A percentile compares a stretch with the other conserved stretches of the same genome.
Evolutionary conservation across 2,797 vertebrate genomes (phyloP).

Genomic region (Pterois miles): DNA sequence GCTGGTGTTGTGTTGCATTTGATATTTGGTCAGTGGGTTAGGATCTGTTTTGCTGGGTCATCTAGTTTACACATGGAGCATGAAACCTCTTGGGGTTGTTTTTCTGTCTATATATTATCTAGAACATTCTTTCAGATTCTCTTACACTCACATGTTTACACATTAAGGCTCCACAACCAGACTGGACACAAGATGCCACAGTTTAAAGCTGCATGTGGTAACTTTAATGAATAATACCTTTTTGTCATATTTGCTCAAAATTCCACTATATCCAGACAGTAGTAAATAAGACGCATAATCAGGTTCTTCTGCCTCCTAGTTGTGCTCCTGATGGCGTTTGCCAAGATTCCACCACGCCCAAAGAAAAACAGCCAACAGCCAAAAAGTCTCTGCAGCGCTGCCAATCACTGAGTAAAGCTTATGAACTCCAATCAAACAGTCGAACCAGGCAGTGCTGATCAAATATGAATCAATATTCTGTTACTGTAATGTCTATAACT

Average conservation of each 20-base stretch:
- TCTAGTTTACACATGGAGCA: constrained; percentile 12
- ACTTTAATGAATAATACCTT: background rate
- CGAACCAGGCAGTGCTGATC: too few species aligned
- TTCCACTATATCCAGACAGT: background rate
- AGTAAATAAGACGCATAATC: background rate
- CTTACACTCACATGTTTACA: constrained; percentile 40
- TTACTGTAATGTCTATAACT: too few species aligned
- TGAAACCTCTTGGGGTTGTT: background rate
- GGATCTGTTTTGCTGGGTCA: constrained; percentile 40
- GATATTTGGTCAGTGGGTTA: constrained; percentile 58
- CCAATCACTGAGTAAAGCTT: too few species aligned
- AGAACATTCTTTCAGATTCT: constrained; percentile 45
- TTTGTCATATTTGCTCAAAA: background rate
- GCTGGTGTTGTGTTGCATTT: constrained; percentile 72
- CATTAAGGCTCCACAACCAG: constrained; percentile 7
- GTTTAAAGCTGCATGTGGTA: background rate
- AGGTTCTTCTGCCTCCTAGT: background rate
- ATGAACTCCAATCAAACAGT: too few species aligned
- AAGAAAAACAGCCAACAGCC: too few species aligned
- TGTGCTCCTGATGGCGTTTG: too few species aligned
- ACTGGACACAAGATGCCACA: background rate
- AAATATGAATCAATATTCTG: too few species aligned
- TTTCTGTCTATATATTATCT: constrained; percentile 38
- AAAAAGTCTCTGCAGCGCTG: too few species aligned
- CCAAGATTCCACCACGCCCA: too few species aligned